phyloP scores from a whole-genome alignment of 2,888 invertebrate genomes.

The Agriopis marginaria region DNA sequence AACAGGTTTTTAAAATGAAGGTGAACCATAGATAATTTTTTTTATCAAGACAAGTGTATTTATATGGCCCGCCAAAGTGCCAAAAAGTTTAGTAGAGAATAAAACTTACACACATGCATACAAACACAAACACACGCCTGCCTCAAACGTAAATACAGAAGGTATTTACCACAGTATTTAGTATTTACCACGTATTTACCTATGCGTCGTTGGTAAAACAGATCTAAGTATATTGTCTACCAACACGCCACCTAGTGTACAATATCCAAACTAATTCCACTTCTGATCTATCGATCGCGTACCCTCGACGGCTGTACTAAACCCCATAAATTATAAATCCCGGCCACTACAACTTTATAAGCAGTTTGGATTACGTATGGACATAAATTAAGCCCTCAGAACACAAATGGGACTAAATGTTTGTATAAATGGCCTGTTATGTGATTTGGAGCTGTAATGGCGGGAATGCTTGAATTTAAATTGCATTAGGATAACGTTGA shows the following conservation, averaged over 20 bases:
- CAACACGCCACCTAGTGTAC: neutral
- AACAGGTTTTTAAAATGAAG: too few species aligned
- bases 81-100: too few species aligned
- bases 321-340: constrained; percentile 51
- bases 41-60: too few species aligned
- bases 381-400: constrained; percentile 56
- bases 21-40: too few species aligned
- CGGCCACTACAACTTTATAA: constrained; percentile 50
- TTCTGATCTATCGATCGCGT: constrained; percentile 44
- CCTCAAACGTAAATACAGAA: too few species aligned
- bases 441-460: constrained; percentile 35
- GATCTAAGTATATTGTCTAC: neutral
- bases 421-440: constrained; percentile 36
- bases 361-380: constrained; percentile 56
- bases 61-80: too few species aligned
- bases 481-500: constrained; percentile 35
- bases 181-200: too few species aligned
- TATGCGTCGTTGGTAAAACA: neutral
- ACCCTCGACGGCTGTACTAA: constrained; percentile 36
- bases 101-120: too few species aligned
- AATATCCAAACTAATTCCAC: constrained; percentile 19
- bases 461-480: constrained; percentile 31
- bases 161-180: too few species aligned
- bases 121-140: too few species aligned
- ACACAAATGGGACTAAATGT: constrained; percentile 44